phyloP scores from a whole-genome alignment of 2,113 vertebrate genomes.

The Sylvia atricapilla region DNA sequence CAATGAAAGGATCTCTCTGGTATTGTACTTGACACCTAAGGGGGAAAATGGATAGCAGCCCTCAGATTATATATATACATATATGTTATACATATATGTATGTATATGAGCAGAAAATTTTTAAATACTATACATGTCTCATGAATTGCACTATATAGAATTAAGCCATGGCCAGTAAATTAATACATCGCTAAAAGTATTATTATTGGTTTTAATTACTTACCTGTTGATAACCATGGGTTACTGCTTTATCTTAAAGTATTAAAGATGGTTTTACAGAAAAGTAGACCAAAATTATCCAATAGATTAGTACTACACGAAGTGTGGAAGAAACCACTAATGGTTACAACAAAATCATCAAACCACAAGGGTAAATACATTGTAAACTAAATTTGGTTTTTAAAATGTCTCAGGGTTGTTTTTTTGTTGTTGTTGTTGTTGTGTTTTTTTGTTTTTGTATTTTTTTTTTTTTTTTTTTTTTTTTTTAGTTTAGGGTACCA shows the following conservation, averaged over 20 bases:
- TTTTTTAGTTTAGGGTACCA: background rate
- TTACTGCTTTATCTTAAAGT: background rate
- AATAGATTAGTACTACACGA: background rate
- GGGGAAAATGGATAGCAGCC: background rate
- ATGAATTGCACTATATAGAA: background rate
- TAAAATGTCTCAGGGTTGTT: background rate
- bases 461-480: background rate
- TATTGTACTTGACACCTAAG: rapidly evolving
- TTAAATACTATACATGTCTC: background rate
- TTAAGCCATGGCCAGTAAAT: background rate
- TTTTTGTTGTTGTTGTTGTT: no score
- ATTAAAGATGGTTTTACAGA: background rate
- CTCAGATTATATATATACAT: background rate
- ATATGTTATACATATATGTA: background rate
- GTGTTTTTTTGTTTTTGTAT: no score
- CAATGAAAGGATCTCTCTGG: background rate
- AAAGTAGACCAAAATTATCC: background rate
- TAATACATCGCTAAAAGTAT: background rate
- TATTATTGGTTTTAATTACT: background rate
- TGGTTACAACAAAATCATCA: background rate
- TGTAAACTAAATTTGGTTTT: background rate
- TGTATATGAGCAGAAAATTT: background rate
- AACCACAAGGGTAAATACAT: background rate
- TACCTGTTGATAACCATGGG: background rate
- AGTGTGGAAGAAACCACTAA: background rate